These are phyloP conservation scores for Panthera leo DNA, from an alignment of 2,113 vertebrate species.

Conservation along the genomic window DNA sequence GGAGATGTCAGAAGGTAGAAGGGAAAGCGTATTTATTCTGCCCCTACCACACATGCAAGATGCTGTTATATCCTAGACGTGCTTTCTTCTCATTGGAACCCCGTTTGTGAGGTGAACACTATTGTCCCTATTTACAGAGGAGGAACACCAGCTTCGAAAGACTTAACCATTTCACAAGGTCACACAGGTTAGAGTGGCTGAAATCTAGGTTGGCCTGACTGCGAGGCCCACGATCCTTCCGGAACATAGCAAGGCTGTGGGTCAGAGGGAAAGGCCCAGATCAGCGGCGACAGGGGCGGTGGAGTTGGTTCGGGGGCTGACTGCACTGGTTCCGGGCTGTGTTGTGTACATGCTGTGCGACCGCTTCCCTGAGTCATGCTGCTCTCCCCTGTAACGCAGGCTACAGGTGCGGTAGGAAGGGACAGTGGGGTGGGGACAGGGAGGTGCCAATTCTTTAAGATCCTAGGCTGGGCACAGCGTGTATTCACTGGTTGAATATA, in stretches of 20 bases:
- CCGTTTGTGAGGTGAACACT: background rate
- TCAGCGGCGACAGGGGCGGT: rapidly evolving
- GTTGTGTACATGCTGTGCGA: rapidly evolving
- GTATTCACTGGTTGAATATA: no score
- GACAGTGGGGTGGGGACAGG: rapidly evolving
- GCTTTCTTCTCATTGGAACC: background rate
- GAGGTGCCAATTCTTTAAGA: background rate
- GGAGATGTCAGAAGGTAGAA: background rate
- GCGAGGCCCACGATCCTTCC: background rate
- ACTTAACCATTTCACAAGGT: background rate
- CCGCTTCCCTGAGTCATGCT: no score
- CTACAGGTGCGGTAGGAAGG: background rate
- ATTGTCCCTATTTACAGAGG: background rate
- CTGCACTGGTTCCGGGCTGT: no score
- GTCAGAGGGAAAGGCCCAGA: background rate
- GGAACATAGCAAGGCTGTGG: rapidly evolving
- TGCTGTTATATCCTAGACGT: background rate
- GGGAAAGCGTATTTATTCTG: background rate
- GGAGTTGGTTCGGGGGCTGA: background rate
- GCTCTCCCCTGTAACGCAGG: rapidly evolving
- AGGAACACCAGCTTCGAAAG: background rate
- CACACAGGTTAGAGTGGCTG: background rate
- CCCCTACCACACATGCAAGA: no score
- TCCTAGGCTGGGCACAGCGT: background rate
- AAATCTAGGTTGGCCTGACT: background rate